phyloP scores from a whole-genome alignment of 2,888 invertebrate species.

The Habrosyne pyritoides region DNA sequence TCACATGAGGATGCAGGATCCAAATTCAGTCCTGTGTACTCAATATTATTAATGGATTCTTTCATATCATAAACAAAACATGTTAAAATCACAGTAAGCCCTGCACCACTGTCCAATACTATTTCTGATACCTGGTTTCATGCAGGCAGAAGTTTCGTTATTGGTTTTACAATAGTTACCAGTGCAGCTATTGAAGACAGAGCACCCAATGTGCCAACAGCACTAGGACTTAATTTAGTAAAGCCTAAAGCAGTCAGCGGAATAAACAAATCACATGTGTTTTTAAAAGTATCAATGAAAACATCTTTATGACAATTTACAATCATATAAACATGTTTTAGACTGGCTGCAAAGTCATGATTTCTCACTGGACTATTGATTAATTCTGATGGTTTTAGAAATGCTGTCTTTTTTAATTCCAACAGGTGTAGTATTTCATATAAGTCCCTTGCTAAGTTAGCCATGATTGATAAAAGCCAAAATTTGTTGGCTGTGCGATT shows the following conservation, averaged over 20 bases:
- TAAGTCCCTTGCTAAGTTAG: slow-evolving; percentile 92
- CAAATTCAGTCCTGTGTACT: too few relatives aligned
- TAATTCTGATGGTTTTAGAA: slow-evolving; percentile 71
- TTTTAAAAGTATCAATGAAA: slow-evolving; percentile 92
- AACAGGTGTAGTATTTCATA: slow-evolving; percentile 90
- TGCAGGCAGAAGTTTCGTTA: slow-evolving; percentile 88
- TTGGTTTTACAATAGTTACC: slow-evolving; percentile 89
- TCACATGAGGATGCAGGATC: too few relatives aligned
- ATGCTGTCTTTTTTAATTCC: slow-evolving; percentile 70
- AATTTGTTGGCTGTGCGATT: slow-evolving; percentile 89
- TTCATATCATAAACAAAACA: not conserved
- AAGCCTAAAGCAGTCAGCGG: slow-evolving; percentile 92
- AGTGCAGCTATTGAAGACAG: slow-evolving; percentile 92
- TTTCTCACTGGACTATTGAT: slow-evolving; percentile 53
- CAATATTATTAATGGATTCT: too few relatives aligned
- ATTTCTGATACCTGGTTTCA: slow-evolving; percentile 26
- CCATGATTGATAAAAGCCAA: slow-evolving; percentile 92
- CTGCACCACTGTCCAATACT: not conserved
- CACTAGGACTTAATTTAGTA: slow-evolving; percentile 89
- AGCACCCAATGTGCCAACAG: slow-evolving; percentile 90
- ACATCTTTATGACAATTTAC: slow-evolving; percentile 84
- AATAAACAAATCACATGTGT: slow-evolving; percentile 93
- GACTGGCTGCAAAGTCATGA: slow-evolving; percentile 46
- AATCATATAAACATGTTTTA: slow-evolving; percentile 58
- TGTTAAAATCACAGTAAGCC: not conserved